Conservation (phyloP, 2,113 vertebrate species). For the Bos javanicus region DNA sequence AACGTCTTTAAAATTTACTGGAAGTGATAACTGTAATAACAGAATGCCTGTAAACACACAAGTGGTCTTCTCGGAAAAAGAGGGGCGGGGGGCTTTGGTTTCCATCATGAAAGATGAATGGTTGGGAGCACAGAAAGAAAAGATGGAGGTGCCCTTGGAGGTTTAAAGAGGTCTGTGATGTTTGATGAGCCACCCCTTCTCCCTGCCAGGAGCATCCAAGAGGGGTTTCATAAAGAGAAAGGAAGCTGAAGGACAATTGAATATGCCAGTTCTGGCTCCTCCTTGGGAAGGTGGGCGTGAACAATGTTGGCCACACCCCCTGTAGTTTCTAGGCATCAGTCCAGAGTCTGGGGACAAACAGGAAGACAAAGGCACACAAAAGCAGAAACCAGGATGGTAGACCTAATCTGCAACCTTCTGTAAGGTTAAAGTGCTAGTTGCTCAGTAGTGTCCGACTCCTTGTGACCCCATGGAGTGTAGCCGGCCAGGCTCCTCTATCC, state of each 20-base stretch:
- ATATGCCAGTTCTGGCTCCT: not conserved
- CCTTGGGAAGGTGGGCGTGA: not conserved
- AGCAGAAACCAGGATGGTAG: not conserved
- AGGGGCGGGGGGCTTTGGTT: not conserved
- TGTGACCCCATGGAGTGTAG: not conserved
- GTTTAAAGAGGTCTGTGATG: not conserved
- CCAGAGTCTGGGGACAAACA: not conserved
- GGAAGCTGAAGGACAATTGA: not conserved
- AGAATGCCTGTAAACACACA: constrained; percentile 51
- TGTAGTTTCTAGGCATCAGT: not conserved
- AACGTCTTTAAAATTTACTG: constrained; percentile 61
- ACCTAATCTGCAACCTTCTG: not conserved
- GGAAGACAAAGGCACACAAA: not conserved
- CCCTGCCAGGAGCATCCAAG: not conserved
- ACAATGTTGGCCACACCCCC: not conserved
- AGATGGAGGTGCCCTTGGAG: not conserved
- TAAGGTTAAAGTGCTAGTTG: not conserved
- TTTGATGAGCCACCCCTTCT: not conserved
- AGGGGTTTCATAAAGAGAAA: not conserved
- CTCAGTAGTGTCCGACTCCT: not conserved
- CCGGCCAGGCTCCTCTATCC: not conserved
- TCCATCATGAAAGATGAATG: not conserved
- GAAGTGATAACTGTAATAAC: constrained; percentile 41
- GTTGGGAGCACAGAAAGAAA: not conserved
- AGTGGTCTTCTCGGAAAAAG: constrained; percentile 38